Percentiles rank a stretch among this genome's conserved stretches.
These are phyloP conservation scores for Rhagoletis zephyria DNA, from an alignment of 1,140 invertebrate genomes.

Conservation along the genomic window DNA sequence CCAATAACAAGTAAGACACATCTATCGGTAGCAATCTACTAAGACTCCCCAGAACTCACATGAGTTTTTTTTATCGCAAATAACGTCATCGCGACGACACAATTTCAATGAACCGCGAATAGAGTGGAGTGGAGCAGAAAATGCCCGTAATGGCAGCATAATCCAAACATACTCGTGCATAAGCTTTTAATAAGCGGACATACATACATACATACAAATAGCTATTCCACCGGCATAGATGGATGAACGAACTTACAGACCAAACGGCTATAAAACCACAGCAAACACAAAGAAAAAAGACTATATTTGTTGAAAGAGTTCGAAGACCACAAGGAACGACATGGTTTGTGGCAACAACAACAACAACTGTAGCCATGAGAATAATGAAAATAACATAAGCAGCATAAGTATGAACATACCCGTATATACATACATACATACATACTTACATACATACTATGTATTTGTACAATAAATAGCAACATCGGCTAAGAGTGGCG, in stretches of 20 bases:
- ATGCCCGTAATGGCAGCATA: slow-evolving; percentile 1
- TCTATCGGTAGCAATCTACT: neutral
- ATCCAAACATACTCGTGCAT: neutral
- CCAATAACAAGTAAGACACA: neutral
- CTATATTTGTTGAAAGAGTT: slow-evolving; percentile 19
- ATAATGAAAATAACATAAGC: neutral
- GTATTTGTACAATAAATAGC: neutral
- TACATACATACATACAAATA: slow-evolving; percentile 14
- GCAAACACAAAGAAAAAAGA: neutral
- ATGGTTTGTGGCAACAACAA: neutral
- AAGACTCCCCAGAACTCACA: neutral
- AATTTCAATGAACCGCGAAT: slow-evolving; percentile 31
- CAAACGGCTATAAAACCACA: slow-evolving; percentile 21
- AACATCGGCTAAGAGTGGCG: neutral
- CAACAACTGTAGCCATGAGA: slow-evolving; percentile 23
- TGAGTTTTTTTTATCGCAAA: slow-evolving; percentile 21
- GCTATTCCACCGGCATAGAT: neutral
- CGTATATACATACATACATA: neutral
- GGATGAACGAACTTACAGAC: neutral
- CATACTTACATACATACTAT: neutral
- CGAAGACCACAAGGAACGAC: slow-evolving; percentile 23
- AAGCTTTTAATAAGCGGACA: slow-evolving; percentile 14
- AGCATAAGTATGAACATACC: neutral
- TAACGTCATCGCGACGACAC: slow-evolving; percentile 43
- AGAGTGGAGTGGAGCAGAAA: slow-evolving; percentile 25